These are phyloP conservation scores for Tapirus indicus DNA, from an alignment of 2,797 vertebrate genomes.

Conservation along the genomic window DNA sequence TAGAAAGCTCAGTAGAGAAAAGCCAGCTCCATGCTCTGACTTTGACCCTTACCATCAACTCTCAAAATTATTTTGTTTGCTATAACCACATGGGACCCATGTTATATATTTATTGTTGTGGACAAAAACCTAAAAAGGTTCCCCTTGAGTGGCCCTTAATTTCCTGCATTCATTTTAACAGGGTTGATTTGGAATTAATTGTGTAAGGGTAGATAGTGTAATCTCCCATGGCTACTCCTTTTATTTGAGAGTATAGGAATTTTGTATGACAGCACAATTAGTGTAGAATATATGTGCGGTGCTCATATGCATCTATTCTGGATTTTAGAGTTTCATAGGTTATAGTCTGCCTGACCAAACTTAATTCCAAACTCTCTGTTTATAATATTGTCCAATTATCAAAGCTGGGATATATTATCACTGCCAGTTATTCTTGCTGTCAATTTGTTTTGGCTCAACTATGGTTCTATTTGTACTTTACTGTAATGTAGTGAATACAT, in stretches of 20 bases:
- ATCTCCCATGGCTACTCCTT: neutral
- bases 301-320: neutral
- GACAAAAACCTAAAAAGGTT: slow-evolving; percentile 32
- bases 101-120: slow-evolving; percentile 50
- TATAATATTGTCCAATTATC: slow-evolving; percentile 84
- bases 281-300: neutral
- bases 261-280: neutral
- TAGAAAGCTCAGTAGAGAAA: neutral
- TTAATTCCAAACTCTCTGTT: slow-evolving; percentile 82
- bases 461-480: slow-evolving; percentile 74
- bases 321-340: slow-evolving; percentile 77
- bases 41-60: slow-evolving; percentile 8
- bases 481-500: slow-evolving; percentile 75
- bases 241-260: slow-evolving; percentile 46
- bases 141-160: slow-evolving; percentile 42
- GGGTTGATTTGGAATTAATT: slow-evolving; percentile 59
- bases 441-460: slow-evolving; percentile 81
- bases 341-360: slow-evolving; percentile 69
- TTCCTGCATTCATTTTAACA: slow-evolving; percentile 49
- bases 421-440: slow-evolving; percentile 76
- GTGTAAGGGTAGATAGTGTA: neutral
- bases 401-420: slow-evolving; percentile 82
- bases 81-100: neutral
- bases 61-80: slow-evolving; percentile 21
- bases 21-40: neutral